A percentile compares a stretch with the other conserved stretches of the same genome.
phyloP scores from a whole-genome alignment of 2,888 invertebrate species.

The Perizoma flavofasciatum region DNA sequence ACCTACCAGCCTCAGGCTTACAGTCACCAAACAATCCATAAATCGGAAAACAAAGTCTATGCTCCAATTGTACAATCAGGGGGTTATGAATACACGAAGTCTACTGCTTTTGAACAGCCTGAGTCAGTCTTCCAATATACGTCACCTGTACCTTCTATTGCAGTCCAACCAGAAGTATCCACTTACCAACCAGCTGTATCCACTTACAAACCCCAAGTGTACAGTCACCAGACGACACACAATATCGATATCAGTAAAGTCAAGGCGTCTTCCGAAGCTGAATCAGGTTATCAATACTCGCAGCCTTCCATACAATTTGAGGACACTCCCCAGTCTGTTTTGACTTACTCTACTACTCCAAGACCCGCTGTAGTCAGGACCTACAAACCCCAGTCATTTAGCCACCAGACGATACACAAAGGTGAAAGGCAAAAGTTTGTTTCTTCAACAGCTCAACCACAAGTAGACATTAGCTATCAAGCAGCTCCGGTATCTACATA shows the following conservation, averaged over 20 bases:
- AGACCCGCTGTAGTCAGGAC: conserved; percentile 56
- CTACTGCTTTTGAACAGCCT: conserved; percentile 48
- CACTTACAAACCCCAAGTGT: conserved; percentile 26
- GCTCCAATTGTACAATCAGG: conserved; percentile 47
- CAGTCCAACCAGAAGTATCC: conserved; percentile 11
- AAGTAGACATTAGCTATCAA: conserved; percentile 54
- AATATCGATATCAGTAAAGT: conserved; percentile 59
- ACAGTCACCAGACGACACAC: conserved; percentile 40
- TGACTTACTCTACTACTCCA: conserved; percentile 55
- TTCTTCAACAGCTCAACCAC: conserved; percentile 56
- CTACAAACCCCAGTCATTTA: conserved; percentile 63
- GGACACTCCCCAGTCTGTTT: conserved; percentile 55
- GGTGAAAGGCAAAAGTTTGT: conserved; percentile 56
- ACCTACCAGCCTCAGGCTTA: conserved; percentile 58
- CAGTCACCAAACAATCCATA: conserved; percentile 66
- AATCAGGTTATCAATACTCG: conserved; percentile 59
- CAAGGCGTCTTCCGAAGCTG: conserved; percentile 52
- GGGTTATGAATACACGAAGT: conserved; percentile 47
- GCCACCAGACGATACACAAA: conserved; percentile 69
- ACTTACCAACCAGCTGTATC: conserved; percentile 21
- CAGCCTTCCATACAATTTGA: conserved; percentile 57
- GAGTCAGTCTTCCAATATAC: conserved; percentile 48
- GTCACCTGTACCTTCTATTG: conserved; percentile 48
- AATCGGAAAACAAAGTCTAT: conserved; percentile 55
- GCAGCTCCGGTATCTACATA: conserved; percentile 50